Base-by-base conservation (phyloP, 2,888 invertebrate genomes). In the Octonoba sinensis region DNA sequence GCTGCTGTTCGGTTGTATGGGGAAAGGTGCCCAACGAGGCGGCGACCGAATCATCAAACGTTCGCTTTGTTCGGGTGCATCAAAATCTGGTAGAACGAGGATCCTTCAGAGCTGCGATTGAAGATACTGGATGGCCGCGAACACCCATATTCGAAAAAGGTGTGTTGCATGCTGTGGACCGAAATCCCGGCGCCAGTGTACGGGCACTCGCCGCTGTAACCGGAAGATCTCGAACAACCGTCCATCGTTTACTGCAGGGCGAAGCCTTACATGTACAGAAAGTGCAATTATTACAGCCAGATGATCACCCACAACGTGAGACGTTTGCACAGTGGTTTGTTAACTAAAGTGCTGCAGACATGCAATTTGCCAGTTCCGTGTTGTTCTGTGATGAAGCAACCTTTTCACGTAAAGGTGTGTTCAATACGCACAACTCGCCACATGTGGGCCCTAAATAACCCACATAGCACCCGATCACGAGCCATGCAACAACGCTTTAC, bases 371-470 rank as follows among this genome's bases (percentile, higher is more conserved):
- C 22, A 56, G 20, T 65, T 74, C 65, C 16, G 24, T 66, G 18
- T 47, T 22, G 57, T 73, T 73, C 20, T 18, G 18, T 62, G 15
- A 64, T 64, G 54, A 73, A 64, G 56, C 36, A 36, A 16, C 47
- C 60, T 60, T 71, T 60, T 24, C 18, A 44, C 24, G 44, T 47
- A 0, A 22, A 18, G 57, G 6, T 27, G n/a, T n/a, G n/a, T n/a
- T n/a, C n/a, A n/a, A n/a, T n/a, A 24, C 44, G 36, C 44, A 36
- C 62, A 62, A 36, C 44, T 16, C 44, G 13, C 62, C n/a, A 62
- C 62, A 36, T 62, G 62, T 62, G 62, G 36, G 18, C 62, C 62
- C n/a, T 62, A 36, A n/a, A 62, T 44, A 62, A 62, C 62, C n/a
- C 16, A 36, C 12, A 36, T 13, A 3, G 62, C 3, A 36, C 44